Base-by-base conservation (phyloP, 1,140 invertebrate genomes). In the Cotesia vestalis region DNA sequence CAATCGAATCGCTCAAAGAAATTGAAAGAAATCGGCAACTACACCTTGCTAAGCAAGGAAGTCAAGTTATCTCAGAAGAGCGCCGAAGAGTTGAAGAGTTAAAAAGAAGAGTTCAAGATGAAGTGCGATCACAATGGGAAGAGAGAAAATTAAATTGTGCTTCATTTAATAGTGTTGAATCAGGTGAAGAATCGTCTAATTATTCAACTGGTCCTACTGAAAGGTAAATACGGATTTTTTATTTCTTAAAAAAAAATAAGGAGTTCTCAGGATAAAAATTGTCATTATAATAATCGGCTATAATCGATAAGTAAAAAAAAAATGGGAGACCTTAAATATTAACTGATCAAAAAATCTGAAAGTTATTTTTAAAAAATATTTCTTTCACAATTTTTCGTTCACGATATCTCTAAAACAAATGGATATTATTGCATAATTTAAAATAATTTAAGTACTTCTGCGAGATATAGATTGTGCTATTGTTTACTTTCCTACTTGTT, bases 61-160 rank as follows among this genome's bases (percentile, higher is more conserved):
- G 92, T 78, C 92, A 95, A 89, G 94, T 97, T 55, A 96, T 97
- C 79, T 95, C 96, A 80, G 93, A 96, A 80, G 95, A 97, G 85
- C 88, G 94, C 66, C 91, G 94, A 77, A 91, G 95, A 79, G 94
- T 98, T 38, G 91, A 92, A 68, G 95, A 96, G 79, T 84, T 97
- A 59, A 96, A 96, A 80, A 90, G 93, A 69, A 88, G 94, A 69
- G 94, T 94, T 0, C 95, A 96, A 79, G 93, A 96, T 80, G 95
- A 97, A 85, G 95, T 95, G 1, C 91, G 92, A 59, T 92, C 91
- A 6, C 91, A 95, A 77, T 96, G 94, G 94, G 94, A 95, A 79
- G 92, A 93, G 72, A 86, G 90, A 63, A 90, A 89, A 77, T 88
- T 90, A 80, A 92, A 93, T 83, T 92, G 91, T 79, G 87, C 90